Evolutionary conservation across 2,888 invertebrate genomes (phyloP), one percentile per base, ranked within the genome.

Genomic region (Drosophila borealis): DNA sequence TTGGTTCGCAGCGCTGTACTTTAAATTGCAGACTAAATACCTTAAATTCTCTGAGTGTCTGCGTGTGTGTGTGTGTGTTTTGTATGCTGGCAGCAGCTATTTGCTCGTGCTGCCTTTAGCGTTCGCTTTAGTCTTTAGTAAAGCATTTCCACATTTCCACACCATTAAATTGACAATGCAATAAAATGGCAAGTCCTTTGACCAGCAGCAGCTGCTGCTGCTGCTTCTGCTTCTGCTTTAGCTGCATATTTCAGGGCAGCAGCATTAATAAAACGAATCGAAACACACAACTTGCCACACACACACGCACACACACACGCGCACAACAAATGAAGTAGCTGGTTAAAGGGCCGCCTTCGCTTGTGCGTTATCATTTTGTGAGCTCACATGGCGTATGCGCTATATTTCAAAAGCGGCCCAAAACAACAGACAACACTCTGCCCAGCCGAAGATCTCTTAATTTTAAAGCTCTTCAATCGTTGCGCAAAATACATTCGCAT

Each of bases 131-230:
- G 60, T 69, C 69, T 69, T 69, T 62, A 64, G 85, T 80, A 81
- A 84, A 84, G 66, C 45, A 64, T 64, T 64, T 64, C 64, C 64
- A 67, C 81, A 89, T 89, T 89, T 89, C 85, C 89, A 87, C 89
- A 87, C 85, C 89, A 85, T 85, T 85, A 89, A 89, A 85, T 89
- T 89, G 88, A 87, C 88, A 85, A 80, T 87, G 88, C 89, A 87
- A 85, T 88, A 83, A 83, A 83, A 86, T 73, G 80, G 70, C 80
- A 64, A 59, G 54, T 61, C 66, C 63, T 50, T 67, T 59, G 75
- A 57, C 61, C 87, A 88, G 74, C 71, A 81, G 81, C 85, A 68
- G 41, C 39, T 74, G 63, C 59, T 59, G 42, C 46, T 62, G 64
- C 44, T 46, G 25, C 42, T 17, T 1, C 17, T 50, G 29, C 29